Evolutionary conservation across 2,113 vertebrate genomes (phyloP).

Genomic region (Colius striatus): DNA sequence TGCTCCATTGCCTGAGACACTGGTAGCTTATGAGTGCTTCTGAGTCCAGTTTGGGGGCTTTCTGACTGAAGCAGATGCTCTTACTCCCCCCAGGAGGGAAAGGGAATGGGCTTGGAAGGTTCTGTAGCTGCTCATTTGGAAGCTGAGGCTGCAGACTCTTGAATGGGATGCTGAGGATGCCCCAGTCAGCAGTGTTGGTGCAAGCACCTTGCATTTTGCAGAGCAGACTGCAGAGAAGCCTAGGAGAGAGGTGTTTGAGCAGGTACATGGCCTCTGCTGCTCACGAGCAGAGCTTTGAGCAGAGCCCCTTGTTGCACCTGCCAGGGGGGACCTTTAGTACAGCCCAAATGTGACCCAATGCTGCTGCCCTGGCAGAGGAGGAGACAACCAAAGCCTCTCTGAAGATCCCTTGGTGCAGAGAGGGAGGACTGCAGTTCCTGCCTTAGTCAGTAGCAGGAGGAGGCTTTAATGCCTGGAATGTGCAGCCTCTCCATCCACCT

Average conservation of each 20-base stretch:
- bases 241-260: rapidly evolving
- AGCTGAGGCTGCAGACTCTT: not conserved
- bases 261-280: rapidly evolving
- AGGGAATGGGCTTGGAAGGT: not conserved
- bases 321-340: rapidly evolving
- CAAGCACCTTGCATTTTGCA: not conserved
- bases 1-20: not conserved
- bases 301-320: not conserved
- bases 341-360: rapidly evolving
- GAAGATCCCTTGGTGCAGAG: not conserved
- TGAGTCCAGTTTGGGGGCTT: rapidly evolving
- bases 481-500: not conserved
- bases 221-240: not conserved
- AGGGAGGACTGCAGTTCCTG: not conserved
- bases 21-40: not conserved
- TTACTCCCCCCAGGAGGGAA: not conserved
- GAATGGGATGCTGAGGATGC: not conserved
- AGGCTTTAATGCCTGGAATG: not conserved
- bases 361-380: not conserved
- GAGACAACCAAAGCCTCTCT: not conserved
- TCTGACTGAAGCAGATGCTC: not conserved
- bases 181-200: not conserved
- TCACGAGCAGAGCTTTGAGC: not conserved
- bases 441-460: not conserved
- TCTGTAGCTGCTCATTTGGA: not conserved